phyloP scores from a whole-genome alignment of 2,797 vertebrate species.

The Tangara arthus region DNA sequence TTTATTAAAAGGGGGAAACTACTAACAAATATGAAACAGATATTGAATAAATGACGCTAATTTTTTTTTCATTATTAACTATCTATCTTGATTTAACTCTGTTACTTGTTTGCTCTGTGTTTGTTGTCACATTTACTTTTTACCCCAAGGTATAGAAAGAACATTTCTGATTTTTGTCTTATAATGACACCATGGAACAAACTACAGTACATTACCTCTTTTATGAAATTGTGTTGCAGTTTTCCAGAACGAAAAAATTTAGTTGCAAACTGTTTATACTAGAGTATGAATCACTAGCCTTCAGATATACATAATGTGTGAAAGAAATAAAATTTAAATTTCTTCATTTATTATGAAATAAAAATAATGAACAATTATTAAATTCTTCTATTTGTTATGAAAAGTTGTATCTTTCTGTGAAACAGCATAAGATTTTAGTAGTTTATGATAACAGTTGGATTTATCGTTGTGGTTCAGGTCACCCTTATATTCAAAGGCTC shows the following conservation, averaged over 20 bases:
- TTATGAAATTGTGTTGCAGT: background rate
- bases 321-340: background rate
- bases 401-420: background rate
- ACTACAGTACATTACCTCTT: background rate
- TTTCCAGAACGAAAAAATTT: background rate
- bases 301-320: rapidly evolving
- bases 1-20: background rate
- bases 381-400: background rate
- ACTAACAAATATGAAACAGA: background rate
- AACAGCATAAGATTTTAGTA: background rate
- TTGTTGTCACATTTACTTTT: background rate
- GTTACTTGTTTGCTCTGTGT: background rate
- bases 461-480: background rate
- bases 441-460: background rate
- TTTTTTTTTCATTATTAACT: background rate
- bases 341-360: background rate
- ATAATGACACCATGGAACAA: background rate
- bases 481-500: background rate
- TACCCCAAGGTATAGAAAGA: background rate
- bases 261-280: background rate
- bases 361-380: background rate
- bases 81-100: background rate
- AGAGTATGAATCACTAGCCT: background rate
- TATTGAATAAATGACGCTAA: background rate
- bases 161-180: background rate